Percentiles rank a stretch among this genome's conserved stretches.
Evolutionary conservation across 2,797 vertebrate species (phyloP).

Genomic region (Malurus leucopterus): DNA sequence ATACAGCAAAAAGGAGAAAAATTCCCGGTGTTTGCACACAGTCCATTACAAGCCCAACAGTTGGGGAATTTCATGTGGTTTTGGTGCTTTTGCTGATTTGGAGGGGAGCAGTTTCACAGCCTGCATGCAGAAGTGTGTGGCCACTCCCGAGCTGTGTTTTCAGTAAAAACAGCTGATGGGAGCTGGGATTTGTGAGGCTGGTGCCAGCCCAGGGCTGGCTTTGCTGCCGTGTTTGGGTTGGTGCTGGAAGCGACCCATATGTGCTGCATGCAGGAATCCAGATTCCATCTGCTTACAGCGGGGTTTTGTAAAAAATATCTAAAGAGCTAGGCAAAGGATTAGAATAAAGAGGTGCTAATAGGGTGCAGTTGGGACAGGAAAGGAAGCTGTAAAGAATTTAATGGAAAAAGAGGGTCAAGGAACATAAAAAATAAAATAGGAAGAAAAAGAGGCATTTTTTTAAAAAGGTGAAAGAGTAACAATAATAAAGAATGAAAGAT

Average conservation of each 20-base stretch:
- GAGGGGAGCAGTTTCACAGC: slow-evolving; percentile 14
- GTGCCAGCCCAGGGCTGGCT: slow-evolving; percentile 52
- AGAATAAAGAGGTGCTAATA: slow-evolving; percentile 73
- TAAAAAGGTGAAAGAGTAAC: slow-evolving; percentile 66
- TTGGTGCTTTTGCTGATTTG: not conserved
- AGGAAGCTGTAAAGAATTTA: slow-evolving; percentile 63
- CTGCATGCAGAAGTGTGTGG: slow-evolving; percentile 48
- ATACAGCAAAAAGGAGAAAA: not conserved
- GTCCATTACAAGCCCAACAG: not conserved
- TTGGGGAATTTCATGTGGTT: not conserved
- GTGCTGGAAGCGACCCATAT: slow-evolving; percentile 51
- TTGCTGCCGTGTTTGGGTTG: slow-evolving; percentile 46
- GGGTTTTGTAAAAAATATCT: slow-evolving; percentile 54
- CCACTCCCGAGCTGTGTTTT: slow-evolving; percentile 52
- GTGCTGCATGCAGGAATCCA: slow-evolving; percentile 34
- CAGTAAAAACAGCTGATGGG: slow-evolving; percentile 59
- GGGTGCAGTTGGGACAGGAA: slow-evolving; percentile 61
- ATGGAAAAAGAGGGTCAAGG: slow-evolving; percentile 64
- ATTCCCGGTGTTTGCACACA: not conserved
- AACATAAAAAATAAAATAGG: slow-evolving; percentile 59
- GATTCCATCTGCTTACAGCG: slow-evolving; percentile 52
- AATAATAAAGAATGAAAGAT: slow-evolving; percentile 60
- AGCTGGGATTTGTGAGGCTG: slow-evolving; percentile 51
- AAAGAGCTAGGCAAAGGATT: slow-evolving; percentile 56
- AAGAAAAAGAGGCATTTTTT: slow-evolving; percentile 47